Evolutionary conservation across 2,113 vertebrate genomes (phyloP).

Genomic region (Mus musculus): DNA sequence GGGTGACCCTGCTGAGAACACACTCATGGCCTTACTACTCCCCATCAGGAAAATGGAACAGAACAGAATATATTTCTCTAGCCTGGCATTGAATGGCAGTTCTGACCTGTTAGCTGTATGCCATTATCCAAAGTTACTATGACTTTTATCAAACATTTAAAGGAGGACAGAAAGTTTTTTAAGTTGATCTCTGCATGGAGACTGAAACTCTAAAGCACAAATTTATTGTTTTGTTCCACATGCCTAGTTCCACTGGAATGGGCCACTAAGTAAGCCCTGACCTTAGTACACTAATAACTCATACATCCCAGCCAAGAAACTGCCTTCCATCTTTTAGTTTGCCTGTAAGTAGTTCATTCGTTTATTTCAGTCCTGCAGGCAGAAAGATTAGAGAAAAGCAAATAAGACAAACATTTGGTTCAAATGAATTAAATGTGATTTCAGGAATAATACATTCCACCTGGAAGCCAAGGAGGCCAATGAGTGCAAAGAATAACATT

Average conservation of each 20-base stretch:
- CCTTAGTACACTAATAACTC: background rate
- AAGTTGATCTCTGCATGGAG: background rate
- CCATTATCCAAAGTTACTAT: slow-evolving; percentile 25
- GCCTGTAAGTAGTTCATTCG: slow-evolving; percentile 27
- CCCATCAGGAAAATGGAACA: background rate
- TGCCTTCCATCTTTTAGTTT: background rate
- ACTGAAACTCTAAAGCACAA: slow-evolving; percentile 41
- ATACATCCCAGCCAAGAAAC: background rate
- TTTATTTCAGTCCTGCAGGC: slow-evolving; percentile 20
- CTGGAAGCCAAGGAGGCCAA: slow-evolving; percentile 14
- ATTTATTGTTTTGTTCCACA: background rate
- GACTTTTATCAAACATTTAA: slow-evolving; percentile 32
- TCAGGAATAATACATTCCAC: slow-evolving; percentile 42
- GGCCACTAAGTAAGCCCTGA: slow-evolving; percentile 21
- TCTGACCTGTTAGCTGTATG: slow-evolving; percentile 51
- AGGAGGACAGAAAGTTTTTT: slow-evolving; percentile 5
- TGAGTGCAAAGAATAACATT: slow-evolving; percentile 41
- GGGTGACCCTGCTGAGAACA: background rate
- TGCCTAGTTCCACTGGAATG: background rate
- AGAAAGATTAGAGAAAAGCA: background rate
- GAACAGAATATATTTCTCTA: slow-evolving; percentile 25
- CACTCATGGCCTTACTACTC: background rate
- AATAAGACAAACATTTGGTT: slow-evolving; percentile 56
- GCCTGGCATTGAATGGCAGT: background rate
- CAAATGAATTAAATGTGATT: slow-evolving; percentile 38